A percentile compares a stretch with the other conserved stretches of the same genome.
Conservation (phyloP, 2,113 vertebrate genomes). For the Sander vitreus region DNA sequence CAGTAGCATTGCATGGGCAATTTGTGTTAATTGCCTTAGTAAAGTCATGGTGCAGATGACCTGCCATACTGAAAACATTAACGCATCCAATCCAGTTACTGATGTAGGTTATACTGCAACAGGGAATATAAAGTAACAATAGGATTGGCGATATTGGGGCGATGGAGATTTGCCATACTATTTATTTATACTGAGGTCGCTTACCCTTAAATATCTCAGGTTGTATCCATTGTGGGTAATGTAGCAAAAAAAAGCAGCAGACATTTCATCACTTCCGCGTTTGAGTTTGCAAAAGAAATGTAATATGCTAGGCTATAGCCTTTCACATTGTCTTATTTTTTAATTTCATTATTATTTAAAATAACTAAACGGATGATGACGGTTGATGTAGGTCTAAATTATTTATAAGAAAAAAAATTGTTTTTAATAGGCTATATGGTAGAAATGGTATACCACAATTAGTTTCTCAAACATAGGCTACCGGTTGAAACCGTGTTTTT, state of each 20-base stretch:
- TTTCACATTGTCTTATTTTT: too few species aligned
- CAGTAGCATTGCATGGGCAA: not conserved
- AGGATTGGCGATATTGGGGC: not conserved
- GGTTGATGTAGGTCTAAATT: not conserved
- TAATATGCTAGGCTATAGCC: too few species aligned
- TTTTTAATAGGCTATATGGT: not conserved
- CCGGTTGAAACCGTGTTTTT: not conserved
- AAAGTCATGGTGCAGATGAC: slow-evolving; percentile 7
- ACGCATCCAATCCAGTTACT: not conserved
- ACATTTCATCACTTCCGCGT: not conserved
- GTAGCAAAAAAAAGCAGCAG: not conserved
- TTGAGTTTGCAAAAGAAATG: too few species aligned
- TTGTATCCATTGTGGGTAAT: not conserved
- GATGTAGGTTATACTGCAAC: not conserved
- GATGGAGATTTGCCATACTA: not conserved
- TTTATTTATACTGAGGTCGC: not conserved
- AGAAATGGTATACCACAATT: not conserved
- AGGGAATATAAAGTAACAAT: not conserved
- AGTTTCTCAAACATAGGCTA: not conserved
- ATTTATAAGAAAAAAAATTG: too few species aligned
- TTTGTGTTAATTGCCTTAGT: not conserved
- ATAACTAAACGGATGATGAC: too few species aligned
- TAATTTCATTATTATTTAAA: too few species aligned
- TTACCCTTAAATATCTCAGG: not conserved
- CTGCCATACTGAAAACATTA: not conserved